Base-by-base conservation (phyloP, 2,888 invertebrate genomes). In the Volucella zonaria region DNA sequence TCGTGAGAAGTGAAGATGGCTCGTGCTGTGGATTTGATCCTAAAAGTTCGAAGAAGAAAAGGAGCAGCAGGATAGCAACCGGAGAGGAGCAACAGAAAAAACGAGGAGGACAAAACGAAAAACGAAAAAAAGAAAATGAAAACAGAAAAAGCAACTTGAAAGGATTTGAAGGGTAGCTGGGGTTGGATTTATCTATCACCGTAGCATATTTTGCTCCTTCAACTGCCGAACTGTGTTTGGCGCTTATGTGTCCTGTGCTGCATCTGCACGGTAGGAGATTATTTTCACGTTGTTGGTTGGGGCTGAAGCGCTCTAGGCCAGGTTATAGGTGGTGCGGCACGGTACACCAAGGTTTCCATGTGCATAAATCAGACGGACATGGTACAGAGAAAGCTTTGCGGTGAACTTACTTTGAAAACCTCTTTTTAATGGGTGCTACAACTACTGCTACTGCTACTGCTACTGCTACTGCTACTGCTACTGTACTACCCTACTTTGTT, bases 321-420 rank as follows among this genome's bases (percentile, higher is more conserved):
- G 74, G 61, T 67, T 74, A 61, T 62, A 68, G 62, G 80, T 80
- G 71, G 47, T 62, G 77, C 66, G 71, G 66, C 56, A 75, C 62
- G 45, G 68, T 76, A 78, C 31, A 31, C 75, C 78, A 73, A 83
- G 78, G 83, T 82, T 87, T 81, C 78, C 80, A 81, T 87, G 83
- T 87, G 86, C 87, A 87, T 87, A 87, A 87, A 87, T 86, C 87
- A 86, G 86, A 85, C 86, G 87, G 87, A 82, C 87, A 87, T 74
- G 83, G 78, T 73, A 78, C 87, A 86, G 79, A 82, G 85, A 87
- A 87, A 87, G 87, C 87, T 87, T 87, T 87, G 87, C 87, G 87
- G 87, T 87, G 83, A 87, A 87, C 87, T 87, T 86, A 87, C 87
- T 87, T 87, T 83, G 81, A 83, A 87, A 87, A 87, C 83, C 87